These are phyloP conservation scores for Thalassoma bifasciatum DNA, from an alignment of 2,113 vertebrate genomes.

Conservation along the genomic window DNA sequence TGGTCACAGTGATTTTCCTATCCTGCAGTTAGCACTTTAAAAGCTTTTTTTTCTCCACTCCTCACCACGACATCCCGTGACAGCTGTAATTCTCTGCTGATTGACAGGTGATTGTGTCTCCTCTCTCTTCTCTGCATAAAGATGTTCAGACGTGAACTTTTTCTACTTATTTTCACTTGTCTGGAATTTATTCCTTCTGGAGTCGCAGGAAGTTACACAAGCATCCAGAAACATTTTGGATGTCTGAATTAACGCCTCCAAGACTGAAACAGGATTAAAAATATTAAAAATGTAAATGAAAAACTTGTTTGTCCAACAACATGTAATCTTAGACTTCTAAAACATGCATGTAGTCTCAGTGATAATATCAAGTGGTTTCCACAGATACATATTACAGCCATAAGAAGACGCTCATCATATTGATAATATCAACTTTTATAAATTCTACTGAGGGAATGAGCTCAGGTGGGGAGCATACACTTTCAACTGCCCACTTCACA, in stretches of 20 bases:
- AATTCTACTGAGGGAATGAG: too few relatives aligned
- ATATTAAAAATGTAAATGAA: slow-evolving; percentile 8
- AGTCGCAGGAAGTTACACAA: background rate
- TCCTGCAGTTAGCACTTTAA: background rate
- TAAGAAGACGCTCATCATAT: too few relatives aligned
- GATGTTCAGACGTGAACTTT: background rate
- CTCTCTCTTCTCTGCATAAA: background rate
- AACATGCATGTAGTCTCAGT: too few relatives aligned
- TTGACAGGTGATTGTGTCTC: background rate
- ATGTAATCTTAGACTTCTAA: too few relatives aligned
- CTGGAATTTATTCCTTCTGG: background rate
- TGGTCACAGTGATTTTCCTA: background rate
- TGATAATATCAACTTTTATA: too few relatives aligned
- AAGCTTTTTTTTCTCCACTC: background rate
- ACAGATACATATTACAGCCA: too few relatives aligned
- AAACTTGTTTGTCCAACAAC: background rate
- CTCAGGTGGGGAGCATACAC: too few relatives aligned
- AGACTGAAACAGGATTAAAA: background rate
- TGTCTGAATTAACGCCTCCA: background rate
- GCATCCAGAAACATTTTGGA: background rate
- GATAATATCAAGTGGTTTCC: too few relatives aligned
- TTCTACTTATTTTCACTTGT: background rate
- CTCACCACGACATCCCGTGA: background rate
- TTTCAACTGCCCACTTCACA: too few relatives aligned
- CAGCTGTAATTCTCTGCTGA: slow-evolving; percentile 1